A percentile compares a stretch with the other conserved stretches of the same genome.
phyloP scores from a whole-genome alignment of 2,888 invertebrate genomes.

The Aricia artaxerxes region DNA sequence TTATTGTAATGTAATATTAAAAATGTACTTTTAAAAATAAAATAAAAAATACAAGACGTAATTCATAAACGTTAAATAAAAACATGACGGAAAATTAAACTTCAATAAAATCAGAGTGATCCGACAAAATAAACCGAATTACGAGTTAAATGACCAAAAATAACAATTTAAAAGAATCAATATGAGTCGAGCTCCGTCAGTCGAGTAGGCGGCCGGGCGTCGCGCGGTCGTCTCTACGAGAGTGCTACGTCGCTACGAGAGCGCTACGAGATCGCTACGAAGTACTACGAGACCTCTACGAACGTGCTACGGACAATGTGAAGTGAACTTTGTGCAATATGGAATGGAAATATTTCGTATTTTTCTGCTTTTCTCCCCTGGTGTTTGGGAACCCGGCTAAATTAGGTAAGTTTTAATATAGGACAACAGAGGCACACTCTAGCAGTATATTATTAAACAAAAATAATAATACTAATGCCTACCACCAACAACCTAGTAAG shows the following conservation, averaged over 20 bases:
- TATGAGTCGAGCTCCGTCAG: conserved; percentile 71
- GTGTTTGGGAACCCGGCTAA: conserved; percentile 69
- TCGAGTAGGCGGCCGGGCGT: conserved; percentile 65
- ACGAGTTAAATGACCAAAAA: conserved; percentile 73
- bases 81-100: conserved; percentile 21
- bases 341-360: conserved; percentile 56
- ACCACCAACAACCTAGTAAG: no score
- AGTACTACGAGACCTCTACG: conserved; percentile 43
- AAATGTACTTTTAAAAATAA: not conserved
- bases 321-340: conserved; percentile 46
- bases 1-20: not conserved
- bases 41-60: not conserved
- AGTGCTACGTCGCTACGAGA: conserved; percentile 40
- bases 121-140: conserved; percentile 43
- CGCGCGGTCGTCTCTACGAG: conserved; percentile 56
- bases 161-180: conserved; percentile 79
- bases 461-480: no score
- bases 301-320: conserved; percentile 37
- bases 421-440: no score
- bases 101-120: conserved; percentile 22
- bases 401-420: conserved; percentile 65
- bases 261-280: conserved; percentile 43
- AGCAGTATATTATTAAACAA: no score
- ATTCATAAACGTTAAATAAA: not conserved
- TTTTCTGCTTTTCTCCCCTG: conserved; percentile 51